These are phyloP conservation scores for Mylabris phalerata DNA, from an alignment of 1,140 invertebrate genomes.

Conservation along the genomic window DNA sequence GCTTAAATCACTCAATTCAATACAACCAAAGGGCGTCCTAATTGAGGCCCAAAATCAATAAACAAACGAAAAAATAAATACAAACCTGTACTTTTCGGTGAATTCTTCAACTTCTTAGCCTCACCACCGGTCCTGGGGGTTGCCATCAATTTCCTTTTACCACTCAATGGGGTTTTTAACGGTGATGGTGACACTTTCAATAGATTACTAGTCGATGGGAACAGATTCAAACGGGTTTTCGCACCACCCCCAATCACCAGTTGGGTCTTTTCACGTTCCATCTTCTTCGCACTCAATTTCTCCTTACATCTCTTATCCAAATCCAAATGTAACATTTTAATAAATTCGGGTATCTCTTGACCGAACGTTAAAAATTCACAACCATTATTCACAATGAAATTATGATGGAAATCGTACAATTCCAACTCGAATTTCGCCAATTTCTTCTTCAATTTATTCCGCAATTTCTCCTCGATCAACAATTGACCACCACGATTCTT, in stretches of 20 bases:
- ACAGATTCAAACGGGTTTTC: not conserved
- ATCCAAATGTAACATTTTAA: not conserved
- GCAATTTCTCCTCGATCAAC: slow-evolving; percentile 73
- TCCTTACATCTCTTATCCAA: slow-evolving; percentile 44
- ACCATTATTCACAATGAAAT: slow-evolving; percentile 49
- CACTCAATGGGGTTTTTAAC: not conserved
- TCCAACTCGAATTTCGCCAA: slow-evolving; percentile 55
- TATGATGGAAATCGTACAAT: slow-evolving; percentile 47
- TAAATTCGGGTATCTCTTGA: too few species aligned
- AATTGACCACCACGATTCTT: slow-evolving; percentile 79
- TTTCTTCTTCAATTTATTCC: slow-evolving; percentile 55
- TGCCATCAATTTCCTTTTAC: slow-evolving; percentile 2
- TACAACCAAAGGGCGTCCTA: too few species aligned
- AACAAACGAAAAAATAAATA: not conserved
- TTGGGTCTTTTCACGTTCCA: slow-evolving; percentile 17
- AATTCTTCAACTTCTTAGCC: too few species aligned
- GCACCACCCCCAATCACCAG: not conserved
- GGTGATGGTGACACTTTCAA: not conserved
- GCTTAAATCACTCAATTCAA: too few species aligned
- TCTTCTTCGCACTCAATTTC: slow-evolving; percentile 28
- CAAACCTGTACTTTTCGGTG: not conserved
- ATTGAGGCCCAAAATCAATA: not conserved
- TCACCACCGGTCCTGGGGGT: not conserved
- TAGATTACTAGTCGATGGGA: not conserved
- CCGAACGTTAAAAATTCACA: slow-evolving; percentile 46